Conservation (phyloP, 2,888 invertebrate species). For the Ditula angustiorana region DNA sequence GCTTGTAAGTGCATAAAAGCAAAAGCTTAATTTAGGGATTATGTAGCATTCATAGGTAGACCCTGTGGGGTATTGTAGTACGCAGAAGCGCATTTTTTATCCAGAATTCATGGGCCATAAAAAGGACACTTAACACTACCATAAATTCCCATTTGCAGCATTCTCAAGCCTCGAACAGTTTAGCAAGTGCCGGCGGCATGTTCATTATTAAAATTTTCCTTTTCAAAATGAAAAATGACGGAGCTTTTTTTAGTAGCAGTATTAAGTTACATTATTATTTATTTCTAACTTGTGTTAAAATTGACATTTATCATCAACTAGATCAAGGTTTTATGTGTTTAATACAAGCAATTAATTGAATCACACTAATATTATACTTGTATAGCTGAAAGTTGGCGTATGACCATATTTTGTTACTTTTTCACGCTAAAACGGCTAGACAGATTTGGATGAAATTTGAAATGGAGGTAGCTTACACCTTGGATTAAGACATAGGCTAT, state of each 20-base stretch:
- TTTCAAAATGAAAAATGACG: background rate
- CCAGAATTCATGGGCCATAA: constrained; percentile 34
- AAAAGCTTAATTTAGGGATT: background rate
- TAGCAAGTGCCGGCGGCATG: constrained; percentile 7
- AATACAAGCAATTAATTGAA: too few species aligned
- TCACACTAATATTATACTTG: too few species aligned
- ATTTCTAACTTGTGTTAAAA: too few species aligned
- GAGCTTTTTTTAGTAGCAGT: background rate
- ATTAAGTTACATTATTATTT: too few species aligned
- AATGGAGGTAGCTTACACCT: too few species aligned
- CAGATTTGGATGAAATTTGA: too few species aligned
- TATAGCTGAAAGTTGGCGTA: too few species aligned
- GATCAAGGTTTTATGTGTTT: too few species aligned
- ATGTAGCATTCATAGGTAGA: background rate
- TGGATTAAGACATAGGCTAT: too few species aligned
- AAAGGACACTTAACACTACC: constrained; percentile 34
- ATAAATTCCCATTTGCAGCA: constrained; percentile 14
- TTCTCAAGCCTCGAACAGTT: constrained; percentile 8
- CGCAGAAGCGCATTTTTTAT: constrained; percentile 28
- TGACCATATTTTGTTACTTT: too few species aligned
- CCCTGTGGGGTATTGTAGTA: background rate
- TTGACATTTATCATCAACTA: too few species aligned
- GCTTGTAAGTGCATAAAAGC: background rate
- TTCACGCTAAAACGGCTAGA: too few species aligned
- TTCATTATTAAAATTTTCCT: constrained; percentile 23